These are phyloP conservation scores for Homarus americanus DNA, from an alignment of 1,140 invertebrate species.

Conservation along the genomic window DNA sequence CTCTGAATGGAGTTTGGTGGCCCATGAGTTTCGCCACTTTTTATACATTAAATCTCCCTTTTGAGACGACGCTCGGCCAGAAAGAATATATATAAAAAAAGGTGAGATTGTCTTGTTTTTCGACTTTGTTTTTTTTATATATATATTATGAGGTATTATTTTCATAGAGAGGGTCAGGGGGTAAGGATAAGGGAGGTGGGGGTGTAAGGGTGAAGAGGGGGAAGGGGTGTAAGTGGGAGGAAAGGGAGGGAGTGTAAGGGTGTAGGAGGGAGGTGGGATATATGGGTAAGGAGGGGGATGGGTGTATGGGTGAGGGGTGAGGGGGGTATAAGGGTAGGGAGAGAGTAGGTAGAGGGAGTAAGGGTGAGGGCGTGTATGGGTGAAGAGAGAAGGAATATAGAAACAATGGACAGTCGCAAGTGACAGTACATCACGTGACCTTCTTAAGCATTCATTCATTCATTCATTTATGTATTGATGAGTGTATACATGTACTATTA, in stretches of 20 bases:
- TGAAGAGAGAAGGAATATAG: too few relatives aligned
- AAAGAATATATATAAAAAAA: background rate
- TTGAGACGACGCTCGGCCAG: background rate
- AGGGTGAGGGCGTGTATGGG: background rate
- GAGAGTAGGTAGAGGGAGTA: background rate
- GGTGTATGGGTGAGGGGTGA: background rate
- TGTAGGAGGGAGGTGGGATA: too few relatives aligned
- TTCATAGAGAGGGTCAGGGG: background rate
- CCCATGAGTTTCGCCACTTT: constrained; percentile 41
- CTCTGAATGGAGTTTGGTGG: constrained; percentile 59
- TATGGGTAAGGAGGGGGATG: too few relatives aligned
- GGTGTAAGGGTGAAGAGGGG: background rate
- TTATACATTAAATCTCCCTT: constrained; percentile 65
- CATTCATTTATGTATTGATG: too few relatives aligned
- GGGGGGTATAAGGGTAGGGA: background rate
- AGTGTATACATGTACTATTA: too few relatives aligned
- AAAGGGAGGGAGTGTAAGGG: too few relatives aligned
- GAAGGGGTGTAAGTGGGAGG: too few relatives aligned
- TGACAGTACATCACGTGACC: too few relatives aligned
- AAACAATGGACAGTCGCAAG: too few relatives aligned
- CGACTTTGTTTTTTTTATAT: background rate
- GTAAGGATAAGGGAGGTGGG: background rate
- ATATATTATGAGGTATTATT: background rate
- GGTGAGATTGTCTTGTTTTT: background rate
- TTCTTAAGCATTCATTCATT: too few relatives aligned